Evolutionary conservation across 2,113 vertebrate genomes (phyloP).

Genomic region (Lepisosteus osseus): DNA sequence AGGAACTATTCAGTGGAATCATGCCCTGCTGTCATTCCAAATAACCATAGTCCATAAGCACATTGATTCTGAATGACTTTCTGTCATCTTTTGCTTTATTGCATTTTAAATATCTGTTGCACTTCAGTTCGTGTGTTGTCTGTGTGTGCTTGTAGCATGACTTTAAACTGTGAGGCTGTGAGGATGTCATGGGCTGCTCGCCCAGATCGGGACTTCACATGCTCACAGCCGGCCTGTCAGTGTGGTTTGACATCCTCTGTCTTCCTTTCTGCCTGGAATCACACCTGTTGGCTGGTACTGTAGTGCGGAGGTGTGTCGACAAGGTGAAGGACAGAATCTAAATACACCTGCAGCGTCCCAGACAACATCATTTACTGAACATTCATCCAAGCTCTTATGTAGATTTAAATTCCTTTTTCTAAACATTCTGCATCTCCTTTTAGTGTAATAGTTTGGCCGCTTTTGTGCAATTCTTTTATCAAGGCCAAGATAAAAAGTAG

Average conservation of each 20-base stretch:
- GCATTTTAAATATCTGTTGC: neutral
- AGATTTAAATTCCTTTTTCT: too few relatives aligned
- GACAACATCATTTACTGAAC: too few relatives aligned
- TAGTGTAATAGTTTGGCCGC: too few relatives aligned
- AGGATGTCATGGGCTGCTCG: conserved; percentile 14
- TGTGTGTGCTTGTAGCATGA: conserved; percentile 12
- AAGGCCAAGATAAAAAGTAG: too few relatives aligned
- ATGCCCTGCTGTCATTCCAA: neutral
- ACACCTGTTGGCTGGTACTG: neutral
- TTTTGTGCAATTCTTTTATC: too few relatives aligned
- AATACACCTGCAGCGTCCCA: neutral
- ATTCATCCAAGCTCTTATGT: too few relatives aligned
- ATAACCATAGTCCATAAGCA: conserved; percentile 8
- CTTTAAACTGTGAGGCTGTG: conserved; percentile 9
- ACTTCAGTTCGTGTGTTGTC: neutral
- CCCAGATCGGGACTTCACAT: neutral
- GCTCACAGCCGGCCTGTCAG: neutral
- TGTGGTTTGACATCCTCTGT: too few relatives aligned
- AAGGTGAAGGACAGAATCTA: neutral
- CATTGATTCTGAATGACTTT: neutral
- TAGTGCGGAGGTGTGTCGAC: conserved; percentile 37
- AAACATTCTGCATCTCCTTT: too few relatives aligned
- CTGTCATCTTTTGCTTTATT: neutral
- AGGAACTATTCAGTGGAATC: neutral
- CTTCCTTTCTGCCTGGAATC: too few relatives aligned